Percentiles rank a stretch among this genome's conserved stretches.
These are phyloP conservation scores for Galbula dea DNA, from an alignment of 2,113 vertebrate species.

Conservation along the genomic window DNA sequence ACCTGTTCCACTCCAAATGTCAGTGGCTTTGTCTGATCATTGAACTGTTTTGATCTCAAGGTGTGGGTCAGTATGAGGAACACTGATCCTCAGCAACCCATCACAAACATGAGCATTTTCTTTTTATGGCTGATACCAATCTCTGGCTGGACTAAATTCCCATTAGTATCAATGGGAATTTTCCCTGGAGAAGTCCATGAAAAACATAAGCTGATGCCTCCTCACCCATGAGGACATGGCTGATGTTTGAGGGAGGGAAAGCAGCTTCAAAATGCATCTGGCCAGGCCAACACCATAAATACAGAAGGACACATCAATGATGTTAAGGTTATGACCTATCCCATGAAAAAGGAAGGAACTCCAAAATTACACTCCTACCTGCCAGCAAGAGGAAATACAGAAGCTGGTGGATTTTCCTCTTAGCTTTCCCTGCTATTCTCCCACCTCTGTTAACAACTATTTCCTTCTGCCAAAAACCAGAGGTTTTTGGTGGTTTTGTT, in stretches of 20 bases:
- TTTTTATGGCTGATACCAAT: not conserved
- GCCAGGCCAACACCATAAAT: not conserved
- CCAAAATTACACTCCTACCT: conserved; percentile 39
- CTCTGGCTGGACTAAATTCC: not conserved
- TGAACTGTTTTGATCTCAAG: not conserved
- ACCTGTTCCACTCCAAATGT: not conserved
- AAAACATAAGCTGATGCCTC: not conserved
- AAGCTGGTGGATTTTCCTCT: not conserved
- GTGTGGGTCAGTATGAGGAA: not conserved
- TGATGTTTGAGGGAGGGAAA: not conserved
- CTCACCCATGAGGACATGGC: not conserved
- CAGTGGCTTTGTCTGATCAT: not conserved
- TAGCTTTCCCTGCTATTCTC: not conserved
- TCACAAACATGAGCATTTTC: not conserved
- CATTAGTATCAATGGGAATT: not conserved
- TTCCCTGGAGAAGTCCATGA: not conserved
- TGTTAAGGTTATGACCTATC: not conserved
- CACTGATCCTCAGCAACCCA: not conserved
- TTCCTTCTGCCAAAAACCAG: not conserved
- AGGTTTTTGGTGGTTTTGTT: not conserved
- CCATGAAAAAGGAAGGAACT: conserved; percentile 54
- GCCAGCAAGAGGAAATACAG: conserved; percentile 30
- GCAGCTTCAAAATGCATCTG: not conserved
- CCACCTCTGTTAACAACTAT: not conserved
- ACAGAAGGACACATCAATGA: conserved; percentile 4